Evolutionary conservation across 2,888 invertebrate genomes (phyloP).

Genomic region (Desoria tigrina): DNA sequence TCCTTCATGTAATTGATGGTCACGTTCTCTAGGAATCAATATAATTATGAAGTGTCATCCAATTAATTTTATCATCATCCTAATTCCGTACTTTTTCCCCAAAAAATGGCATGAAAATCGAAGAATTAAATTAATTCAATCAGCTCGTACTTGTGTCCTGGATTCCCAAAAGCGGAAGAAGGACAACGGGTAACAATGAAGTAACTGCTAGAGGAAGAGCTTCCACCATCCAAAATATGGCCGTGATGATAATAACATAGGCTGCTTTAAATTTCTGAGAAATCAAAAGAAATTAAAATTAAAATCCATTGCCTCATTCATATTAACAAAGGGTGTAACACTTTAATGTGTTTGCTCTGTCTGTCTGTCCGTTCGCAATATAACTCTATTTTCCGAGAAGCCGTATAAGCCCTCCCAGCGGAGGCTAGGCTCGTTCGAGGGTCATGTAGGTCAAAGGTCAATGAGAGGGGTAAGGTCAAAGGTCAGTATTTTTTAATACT

Average conservation of each 20-base stretch:
- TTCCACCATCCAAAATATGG: constrained; percentile 79
- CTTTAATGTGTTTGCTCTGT: no score
- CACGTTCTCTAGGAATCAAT: constrained; percentile 6
- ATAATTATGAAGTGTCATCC: not conserved
- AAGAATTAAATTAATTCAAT: no score
- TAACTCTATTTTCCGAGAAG: no score
- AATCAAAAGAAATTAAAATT: no score
- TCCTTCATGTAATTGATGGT: constrained; percentile 43
- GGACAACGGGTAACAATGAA: constrained; percentile 76
- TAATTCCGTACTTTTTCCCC: constrained; percentile 60
- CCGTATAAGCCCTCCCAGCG: no score
- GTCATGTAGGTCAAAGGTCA: no score
- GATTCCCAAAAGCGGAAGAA: constrained; percentile 80
- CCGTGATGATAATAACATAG: constrained; percentile 78
- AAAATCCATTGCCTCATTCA: no score
- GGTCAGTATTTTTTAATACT: no score
- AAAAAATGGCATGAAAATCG: constrained; percentile 78
- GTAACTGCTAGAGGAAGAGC: constrained; percentile 78
- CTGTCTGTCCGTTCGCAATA: no score
- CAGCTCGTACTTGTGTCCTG: constrained; percentile 5
- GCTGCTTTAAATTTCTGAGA: constrained; percentile 69
- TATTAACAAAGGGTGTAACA: no score
- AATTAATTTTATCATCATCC: not conserved
- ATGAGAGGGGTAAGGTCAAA: no score
- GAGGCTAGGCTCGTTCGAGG: no score